phyloP scores from a whole-genome alignment of 2,888 invertebrate species.

The Philereme vetulata region DNA sequence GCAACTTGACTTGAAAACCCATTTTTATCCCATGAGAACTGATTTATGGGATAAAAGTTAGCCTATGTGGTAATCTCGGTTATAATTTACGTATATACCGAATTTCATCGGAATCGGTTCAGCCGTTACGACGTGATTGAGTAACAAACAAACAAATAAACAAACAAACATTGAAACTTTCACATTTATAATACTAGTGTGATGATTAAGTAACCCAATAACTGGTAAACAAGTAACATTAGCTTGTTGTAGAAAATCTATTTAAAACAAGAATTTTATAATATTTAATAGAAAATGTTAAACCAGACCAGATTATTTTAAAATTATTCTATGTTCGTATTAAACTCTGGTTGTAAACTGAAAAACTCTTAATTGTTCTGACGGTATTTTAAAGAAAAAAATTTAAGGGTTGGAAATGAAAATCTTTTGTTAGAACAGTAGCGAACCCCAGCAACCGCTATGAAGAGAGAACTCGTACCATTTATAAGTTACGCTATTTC shows the following conservation, averaged over 20 bases:
- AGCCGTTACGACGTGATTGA: too few species aligned
- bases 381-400: conserved; percentile 46
- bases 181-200: too few species aligned
- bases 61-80: too few species aligned
- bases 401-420: conserved; percentile 48
- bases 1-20: too few species aligned
- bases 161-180: too few species aligned
- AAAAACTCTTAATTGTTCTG: conserved; percentile 43
- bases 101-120: too few species aligned
- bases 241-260: background rate
- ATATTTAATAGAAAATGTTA: background rate
- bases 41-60: too few species aligned
- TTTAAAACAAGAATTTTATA: background rate
- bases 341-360: conserved; percentile 48
- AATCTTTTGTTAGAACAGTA: conserved; percentile 48
- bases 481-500: conserved; percentile 24
- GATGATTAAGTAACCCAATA: too few species aligned
- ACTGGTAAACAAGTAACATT: too few species aligned
- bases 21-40: too few species aligned
- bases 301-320: conserved; percentile 10
- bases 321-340: conserved; percentile 39
- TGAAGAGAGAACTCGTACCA: conserved; percentile 24
- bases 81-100: too few species aligned
- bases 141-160: too few species aligned
- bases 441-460: conserved; percentile 15